These are phyloP conservation scores for Spodoptera frugiperda DNA, from an alignment of 1,140 invertebrate genomes.

Conservation along the genomic window DNA sequence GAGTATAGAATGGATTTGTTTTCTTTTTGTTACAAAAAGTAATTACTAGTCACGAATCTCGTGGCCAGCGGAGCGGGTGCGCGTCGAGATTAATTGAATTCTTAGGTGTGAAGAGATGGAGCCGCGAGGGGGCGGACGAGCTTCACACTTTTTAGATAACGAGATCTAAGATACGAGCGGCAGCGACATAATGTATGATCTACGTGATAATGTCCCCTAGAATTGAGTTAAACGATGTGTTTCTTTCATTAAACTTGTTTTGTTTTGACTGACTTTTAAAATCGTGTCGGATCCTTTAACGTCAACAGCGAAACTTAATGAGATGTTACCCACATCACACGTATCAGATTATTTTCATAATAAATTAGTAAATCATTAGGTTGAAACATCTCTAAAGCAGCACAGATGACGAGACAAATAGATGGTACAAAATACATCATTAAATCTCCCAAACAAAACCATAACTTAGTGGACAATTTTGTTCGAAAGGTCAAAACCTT, in stretches of 20 bases:
- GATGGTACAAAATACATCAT: too few species aligned
- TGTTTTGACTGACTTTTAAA: neutral
- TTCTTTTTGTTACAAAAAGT: constrained; percentile 76
- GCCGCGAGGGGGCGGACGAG: constrained; percentile 48
- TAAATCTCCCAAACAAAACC: neutral
- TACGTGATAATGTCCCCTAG: neutral
- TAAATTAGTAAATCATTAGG: too few species aligned
- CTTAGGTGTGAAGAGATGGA: constrained; percentile 75
- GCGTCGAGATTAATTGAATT: constrained; percentile 81
- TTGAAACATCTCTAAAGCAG: too few species aligned
- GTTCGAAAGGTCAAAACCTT: neutral
- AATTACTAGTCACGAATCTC: constrained; percentile 79
- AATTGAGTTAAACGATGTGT: neutral
- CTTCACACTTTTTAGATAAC: constrained; percentile 52
- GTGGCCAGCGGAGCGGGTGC: constrained; percentile 66
- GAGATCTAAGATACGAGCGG: constrained; percentile 50
- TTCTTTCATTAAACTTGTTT: neutral
- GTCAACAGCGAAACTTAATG: neutral
- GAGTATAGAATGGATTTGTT: constrained; percentile 61
- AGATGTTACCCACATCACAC: neutral
- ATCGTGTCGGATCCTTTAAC: neutral
- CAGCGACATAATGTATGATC: constrained; percentile 32
- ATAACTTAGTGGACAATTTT: neutral
- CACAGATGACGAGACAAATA: too few species aligned
- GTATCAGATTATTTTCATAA: too few species aligned